Percentiles rank a stretch among this genome's conserved stretches.
Conservation (phyloP, 2,888 invertebrate species). For the Hypomecis atomaria region DNA sequence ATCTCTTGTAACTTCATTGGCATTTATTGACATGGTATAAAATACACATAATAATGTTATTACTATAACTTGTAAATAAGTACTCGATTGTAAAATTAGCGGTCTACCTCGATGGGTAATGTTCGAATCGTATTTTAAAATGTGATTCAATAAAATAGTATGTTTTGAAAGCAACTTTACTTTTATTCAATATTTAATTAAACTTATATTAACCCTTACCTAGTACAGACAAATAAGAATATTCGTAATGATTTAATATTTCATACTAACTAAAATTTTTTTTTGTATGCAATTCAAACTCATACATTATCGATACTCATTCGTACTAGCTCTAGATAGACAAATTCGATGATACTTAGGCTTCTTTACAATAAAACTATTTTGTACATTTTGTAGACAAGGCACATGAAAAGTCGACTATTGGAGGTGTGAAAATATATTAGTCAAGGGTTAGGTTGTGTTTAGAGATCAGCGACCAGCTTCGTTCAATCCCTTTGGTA, state of each 20-base stretch:
- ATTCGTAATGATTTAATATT: no score
- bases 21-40: conserved; percentile 26
- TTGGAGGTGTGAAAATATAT: conserved; percentile 6
- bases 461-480: conserved; percentile 85
- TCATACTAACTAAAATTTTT: no score
- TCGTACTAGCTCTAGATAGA: not conserved
- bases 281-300: no score
- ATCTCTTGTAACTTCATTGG: conserved; percentile 25
- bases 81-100: conserved; percentile 35
- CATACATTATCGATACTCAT: not conserved
- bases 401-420: conserved; percentile 26
- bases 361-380: not conserved
- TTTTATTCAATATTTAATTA: conserved; percentile 34
- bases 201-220: not conserved
- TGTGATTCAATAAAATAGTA: conserved; percentile 50
- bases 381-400: conserved; percentile 22
- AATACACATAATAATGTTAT: conserved; percentile 18
- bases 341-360: not conserved
- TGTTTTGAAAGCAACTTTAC: conserved; percentile 42
- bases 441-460: conserved; percentile 5
- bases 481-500: conserved; percentile 90
- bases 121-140: conserved; percentile 40
- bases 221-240: not conserved
- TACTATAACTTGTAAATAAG: conserved; percentile 38
- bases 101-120: conserved; percentile 40